Base-by-base conservation (phyloP, 2,888 invertebrate genomes). In the Marasmarcha lunaedactyla region DNA sequence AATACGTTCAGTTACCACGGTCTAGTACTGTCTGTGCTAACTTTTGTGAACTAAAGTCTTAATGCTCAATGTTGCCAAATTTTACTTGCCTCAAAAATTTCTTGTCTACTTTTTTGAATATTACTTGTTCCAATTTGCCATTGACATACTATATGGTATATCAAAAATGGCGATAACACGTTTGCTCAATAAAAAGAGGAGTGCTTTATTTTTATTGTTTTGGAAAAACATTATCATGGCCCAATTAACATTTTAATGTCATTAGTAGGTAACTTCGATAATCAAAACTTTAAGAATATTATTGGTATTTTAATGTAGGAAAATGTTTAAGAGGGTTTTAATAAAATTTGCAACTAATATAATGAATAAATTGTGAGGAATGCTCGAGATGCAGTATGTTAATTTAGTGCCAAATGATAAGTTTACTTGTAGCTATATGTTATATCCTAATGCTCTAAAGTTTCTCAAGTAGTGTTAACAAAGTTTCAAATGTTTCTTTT, bases 331-430 rank as follows among this genome's bases (percentile, higher is more conserved):
- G 63, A 63, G 63, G 65, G 56, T 70, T 65, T 54, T 64, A 69
- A 62, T 52, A 47, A 53, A 65, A 70, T 68, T 69, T 67, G 70
- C 65, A 65, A 70, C 62, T 69, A 20, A 20, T 20, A 63, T 65
- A 67, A 25, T n/a, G 9, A 63, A 66, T 66, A 71, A 57, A 66
- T 68, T 67, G 72, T 68, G 73, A 71, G 65, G 70, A 68, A 77
- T 71, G 76, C 70, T 76, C 77, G 77, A 73, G 70, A 78, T 78
- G 81, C 79, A 79, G 81, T 83, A 83, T 78, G 77, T 81, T 81
- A 79, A 72, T 79, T 81, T 83, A 81, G 83, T 83, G 83, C 83
- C 83, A 83, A 83, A 83, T 81, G 79, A 81, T 81, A 81, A 81
- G 76, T 83, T 81, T 77, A 79, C 81, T 81, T 64, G 78, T 83